phyloP scores from a whole-genome alignment of 2,888 invertebrate species.

The Loripinus fragilis region DNA sequence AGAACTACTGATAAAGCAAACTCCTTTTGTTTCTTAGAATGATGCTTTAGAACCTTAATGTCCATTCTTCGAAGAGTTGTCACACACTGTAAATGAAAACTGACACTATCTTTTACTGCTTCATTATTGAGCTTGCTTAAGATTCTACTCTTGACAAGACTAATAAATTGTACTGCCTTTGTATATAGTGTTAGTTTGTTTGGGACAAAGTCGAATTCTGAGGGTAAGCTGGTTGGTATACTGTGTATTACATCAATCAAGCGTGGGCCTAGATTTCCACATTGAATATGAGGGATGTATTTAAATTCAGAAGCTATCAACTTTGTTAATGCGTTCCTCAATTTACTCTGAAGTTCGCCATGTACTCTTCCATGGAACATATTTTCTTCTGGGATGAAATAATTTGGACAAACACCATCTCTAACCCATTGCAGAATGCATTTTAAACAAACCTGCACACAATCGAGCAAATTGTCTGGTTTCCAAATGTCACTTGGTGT shows the following conservation, averaged over 20 bases:
- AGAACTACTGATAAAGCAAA: not conserved
- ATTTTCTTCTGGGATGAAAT: constrained; percentile 19
- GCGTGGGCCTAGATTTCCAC: not conserved
- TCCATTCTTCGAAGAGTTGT: not conserved
- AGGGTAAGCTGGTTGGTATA: not conserved
- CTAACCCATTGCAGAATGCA: not conserved
- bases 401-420: not conserved
- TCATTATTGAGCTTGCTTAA: not conserved
- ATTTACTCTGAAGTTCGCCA: not conserved
- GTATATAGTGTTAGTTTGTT: not conserved
- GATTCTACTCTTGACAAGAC: not conserved
- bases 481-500: not conserved
- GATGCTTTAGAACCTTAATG: not conserved
- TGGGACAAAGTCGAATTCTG: not conserved
- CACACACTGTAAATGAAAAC: not conserved
- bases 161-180: not conserved
- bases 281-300: not conserved
- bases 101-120: not conserved
- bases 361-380: not conserved
- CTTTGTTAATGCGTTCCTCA: not conserved
- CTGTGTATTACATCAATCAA: not conserved
- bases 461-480: not conserved
- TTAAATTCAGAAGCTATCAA: not conserved
- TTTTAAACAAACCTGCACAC: constrained; percentile 10
- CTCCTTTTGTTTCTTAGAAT: not conserved